Base-by-base conservation (phyloP, 2,113 vertebrate species). In the Chlamydotis undulata region DNA sequence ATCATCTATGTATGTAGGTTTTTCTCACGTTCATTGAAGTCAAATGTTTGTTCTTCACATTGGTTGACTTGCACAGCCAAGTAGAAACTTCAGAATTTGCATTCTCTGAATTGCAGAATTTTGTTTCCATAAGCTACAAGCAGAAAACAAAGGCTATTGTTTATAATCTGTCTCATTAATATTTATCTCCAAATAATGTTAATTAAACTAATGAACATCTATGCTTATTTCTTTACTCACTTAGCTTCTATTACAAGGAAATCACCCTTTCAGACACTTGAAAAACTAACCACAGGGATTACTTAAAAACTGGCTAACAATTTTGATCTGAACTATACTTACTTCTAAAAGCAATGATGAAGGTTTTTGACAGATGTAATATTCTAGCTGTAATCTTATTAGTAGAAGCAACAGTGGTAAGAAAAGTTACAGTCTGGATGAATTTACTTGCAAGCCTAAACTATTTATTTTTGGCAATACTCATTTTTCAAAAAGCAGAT, bases 401-500 rank as follows among this genome's bases (percentile, higher is more conserved):
- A 92, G 86, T 86, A 89, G 84, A 80, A 93, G 91, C 69, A 94
- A 93, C 71, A 79, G 17, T 69, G 92, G 87, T 61, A 79, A 90
- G 93, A 89, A 63, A 74, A 94, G 49, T 80, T 94, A 53, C 86
- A 84, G 88, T 49, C 70, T 84, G 89, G 83, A 87, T 92, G 85
- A 92, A 85, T 96, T 97, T 88, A 92, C 74, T 91, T 90, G 19
- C 89, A 87, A 93, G 73, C 63, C 82, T 94, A 47, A 95, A 74
- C 73, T 90, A 83, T 91, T 83, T 89, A 79, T 96, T 97, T 96
- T 74, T 19, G 24, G 23, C 83, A 82, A 49, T 96, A 81, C 45
- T 76, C 39, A 73, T 80, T 96, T 95, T 88, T 87, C 90, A 78
- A 76, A 84, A 56, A 96, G 49, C 94, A 97, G 95, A 97, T 97